Conservation (phyloP, 2,888 invertebrate genomes). For the Drosophila kokeensis region DNA sequence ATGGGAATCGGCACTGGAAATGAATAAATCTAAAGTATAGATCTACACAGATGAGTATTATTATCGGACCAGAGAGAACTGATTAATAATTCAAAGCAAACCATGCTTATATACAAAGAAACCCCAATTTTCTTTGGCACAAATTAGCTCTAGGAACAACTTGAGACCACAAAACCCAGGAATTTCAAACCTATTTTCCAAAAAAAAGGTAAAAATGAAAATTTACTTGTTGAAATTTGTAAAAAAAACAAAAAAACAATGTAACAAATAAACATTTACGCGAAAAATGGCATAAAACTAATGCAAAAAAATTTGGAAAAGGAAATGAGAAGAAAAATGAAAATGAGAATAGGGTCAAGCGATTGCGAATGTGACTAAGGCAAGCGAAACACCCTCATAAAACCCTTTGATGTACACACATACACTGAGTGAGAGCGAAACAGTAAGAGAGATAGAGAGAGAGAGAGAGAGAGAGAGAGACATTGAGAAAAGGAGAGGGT, state of each 20-base stretch:
- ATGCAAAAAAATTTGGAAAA: slow-evolving; percentile 40
- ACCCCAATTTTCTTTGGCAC: neutral
- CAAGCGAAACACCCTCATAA: slow-evolving; percentile 66
- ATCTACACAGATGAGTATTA: neutral
- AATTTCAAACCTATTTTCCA: neutral
- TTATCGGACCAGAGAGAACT: neutral
- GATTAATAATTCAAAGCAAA: neutral
- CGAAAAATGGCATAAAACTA: slow-evolving; percentile 64
- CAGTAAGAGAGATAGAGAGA: neutral
- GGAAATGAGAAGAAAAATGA: slow-evolving; percentile 2
- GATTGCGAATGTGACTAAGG: slow-evolving; percentile 24
- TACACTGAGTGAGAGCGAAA: neutral
- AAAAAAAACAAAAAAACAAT: slow-evolving; percentile 41
- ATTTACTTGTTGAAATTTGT: slow-evolving; percentile 12
- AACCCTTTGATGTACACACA: slow-evolving; percentile 62
- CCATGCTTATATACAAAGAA: neutral
- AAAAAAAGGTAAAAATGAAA: neutral
- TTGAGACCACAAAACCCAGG: neutral
- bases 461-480: neutral
- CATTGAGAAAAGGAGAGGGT: neutral
- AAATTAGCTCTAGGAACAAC: neutral
- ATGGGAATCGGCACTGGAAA: neutral
- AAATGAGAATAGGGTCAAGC: slow-evolving; percentile 27
- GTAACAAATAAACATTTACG: slow-evolving; percentile 47
- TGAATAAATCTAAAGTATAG: neutral